A percentile compares a stretch with the other conserved stretches of the same genome.
These are phyloP conservation scores for Trichonephila clavipes DNA, from an alignment of 1,140 invertebrate species.

Conservation along the genomic window DNA sequence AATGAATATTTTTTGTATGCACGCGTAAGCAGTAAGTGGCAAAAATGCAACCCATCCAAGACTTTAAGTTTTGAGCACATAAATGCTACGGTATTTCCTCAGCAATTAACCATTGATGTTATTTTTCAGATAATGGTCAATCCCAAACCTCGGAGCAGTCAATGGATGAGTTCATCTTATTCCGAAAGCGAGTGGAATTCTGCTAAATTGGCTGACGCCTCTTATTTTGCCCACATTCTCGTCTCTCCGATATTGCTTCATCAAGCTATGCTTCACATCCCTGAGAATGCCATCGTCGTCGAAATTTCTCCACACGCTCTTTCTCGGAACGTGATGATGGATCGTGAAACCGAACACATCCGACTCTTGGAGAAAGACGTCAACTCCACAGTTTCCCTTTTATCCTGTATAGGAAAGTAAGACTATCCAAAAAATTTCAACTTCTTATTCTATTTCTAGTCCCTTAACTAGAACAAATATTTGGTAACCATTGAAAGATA, in stretches of 20 bases:
- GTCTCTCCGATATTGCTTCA: constrained; percentile 86
- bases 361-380: constrained; percentile 88
- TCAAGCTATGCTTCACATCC: constrained; percentile 91
- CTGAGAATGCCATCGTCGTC: constrained; percentile 92
- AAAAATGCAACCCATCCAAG: too few species aligned
- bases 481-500: too few species aligned
- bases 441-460: too few species aligned
- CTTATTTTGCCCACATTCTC: constrained; percentile 97
- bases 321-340: constrained; percentile 91
- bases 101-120: too few species aligned
- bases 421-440: too few species aligned
- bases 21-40: too few species aligned
- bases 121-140: constrained; percentile 86
- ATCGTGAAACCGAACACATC: constrained; percentile 86
- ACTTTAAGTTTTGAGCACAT: too few species aligned
- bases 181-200: constrained; percentile 90
- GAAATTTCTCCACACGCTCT: constrained; percentile 97
- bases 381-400: constrained; percentile 86
- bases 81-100: too few species aligned
- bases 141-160: constrained; percentile 88
- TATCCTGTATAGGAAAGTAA: constrained; percentile 88
- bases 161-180: constrained; percentile 96
- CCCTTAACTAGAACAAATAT: too few species aligned
- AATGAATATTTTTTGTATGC: too few species aligned
- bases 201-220: constrained; percentile 91